These are phyloP conservation scores for Callopanchax toddi DNA, from an alignment of 2,113 vertebrate species.

Conservation along the genomic window DNA sequence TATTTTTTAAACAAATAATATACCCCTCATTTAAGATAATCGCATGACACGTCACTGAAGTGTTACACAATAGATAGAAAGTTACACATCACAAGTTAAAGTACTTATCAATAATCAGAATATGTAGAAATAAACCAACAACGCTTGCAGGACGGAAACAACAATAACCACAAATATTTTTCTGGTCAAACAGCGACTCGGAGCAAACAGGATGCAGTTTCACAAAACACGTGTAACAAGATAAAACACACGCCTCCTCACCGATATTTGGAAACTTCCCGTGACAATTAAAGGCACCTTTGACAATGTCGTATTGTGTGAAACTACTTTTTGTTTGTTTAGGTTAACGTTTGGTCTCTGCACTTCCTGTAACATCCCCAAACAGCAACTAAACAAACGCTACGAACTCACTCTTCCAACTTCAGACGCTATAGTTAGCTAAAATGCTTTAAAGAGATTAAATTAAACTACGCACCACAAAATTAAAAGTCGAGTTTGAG, in stretches of 20 bases:
- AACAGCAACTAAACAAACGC: no score
- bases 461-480: constrained; percentile 39
- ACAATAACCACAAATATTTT: background rate
- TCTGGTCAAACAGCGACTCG: no score
- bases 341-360: no score
- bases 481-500: background rate
- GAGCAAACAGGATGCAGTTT: background rate
- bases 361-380: no score
- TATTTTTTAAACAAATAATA: no score
- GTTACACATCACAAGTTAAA: no score
- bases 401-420: no score
- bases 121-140: no score
- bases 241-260: constrained; percentile 19
- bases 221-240: constrained; percentile 27
- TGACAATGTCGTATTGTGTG: fast-evolving
- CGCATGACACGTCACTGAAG: background rate
- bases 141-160: no score
- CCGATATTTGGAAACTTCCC: constrained; percentile 24
- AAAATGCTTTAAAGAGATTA: background rate
- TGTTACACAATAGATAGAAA: background rate
- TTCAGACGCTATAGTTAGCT: no score
- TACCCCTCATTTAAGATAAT: no score
- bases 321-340: background rate
- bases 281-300: background rate
- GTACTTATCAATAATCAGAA: no score